Evolutionary conservation across 2,888 invertebrate genomes (phyloP).

Genomic region (Volucella inanis): DNA sequence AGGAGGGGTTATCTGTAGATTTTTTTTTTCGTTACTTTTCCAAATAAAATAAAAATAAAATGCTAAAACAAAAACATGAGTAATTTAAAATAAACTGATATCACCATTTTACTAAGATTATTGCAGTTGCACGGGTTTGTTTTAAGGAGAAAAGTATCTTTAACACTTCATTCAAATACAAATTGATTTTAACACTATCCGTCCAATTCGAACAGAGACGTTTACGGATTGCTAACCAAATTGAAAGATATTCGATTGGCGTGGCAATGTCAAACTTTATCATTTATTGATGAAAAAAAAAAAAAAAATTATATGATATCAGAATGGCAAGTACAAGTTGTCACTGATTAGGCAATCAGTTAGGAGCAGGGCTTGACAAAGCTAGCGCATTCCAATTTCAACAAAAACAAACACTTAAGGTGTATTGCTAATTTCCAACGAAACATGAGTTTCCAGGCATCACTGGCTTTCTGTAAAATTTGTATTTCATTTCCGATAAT

Average conservation of each 20-base stretch:
- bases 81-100: neutral
- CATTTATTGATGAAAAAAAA: conserved; percentile 51
- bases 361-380: conserved; percentile 29
- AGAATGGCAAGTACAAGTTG: conserved; percentile 49
- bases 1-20: conserved; percentile 45
- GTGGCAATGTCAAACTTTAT: neutral
- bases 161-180: neutral
- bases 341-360: conserved; percentile 43
- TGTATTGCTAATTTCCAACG: no score
- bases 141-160: neutral
- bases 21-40: conserved; percentile 34
- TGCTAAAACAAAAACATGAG: conserved; percentile 3
- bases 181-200: conserved; percentile 12
- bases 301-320: conserved; percentile 34
- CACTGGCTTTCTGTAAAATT: no score
- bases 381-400: conserved; percentile 1
- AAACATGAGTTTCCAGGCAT: no score
- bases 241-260: conserved; percentile 37
- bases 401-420: neutral
- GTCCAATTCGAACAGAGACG: conserved; percentile 17
- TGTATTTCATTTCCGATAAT: no score
- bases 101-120: conserved; percentile 49
- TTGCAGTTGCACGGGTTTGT: conserved; percentile 16
- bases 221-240: conserved; percentile 17
- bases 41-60: conserved; percentile 21